Percentiles rank a stretch among this genome's conserved stretches.
phyloP scores from a whole-genome alignment of 2,797 vertebrate genomes.

The Onychomys leucogaster region DNA sequence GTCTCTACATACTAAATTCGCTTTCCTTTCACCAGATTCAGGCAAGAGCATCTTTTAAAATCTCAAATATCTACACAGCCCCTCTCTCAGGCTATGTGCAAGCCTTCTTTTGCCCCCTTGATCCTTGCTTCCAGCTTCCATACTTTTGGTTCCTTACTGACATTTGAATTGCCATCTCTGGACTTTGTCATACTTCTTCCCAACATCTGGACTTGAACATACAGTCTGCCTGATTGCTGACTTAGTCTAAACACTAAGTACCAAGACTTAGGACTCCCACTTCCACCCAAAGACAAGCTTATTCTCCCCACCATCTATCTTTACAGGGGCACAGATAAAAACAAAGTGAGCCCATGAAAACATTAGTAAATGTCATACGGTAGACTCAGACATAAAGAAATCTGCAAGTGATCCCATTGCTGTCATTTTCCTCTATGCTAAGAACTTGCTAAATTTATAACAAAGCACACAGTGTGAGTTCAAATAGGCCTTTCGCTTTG shows the following conservation, averaged over 20 bases:
- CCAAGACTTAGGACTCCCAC: not conserved
- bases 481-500: not conserved
- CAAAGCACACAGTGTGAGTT: not conserved
- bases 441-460: constrained; percentile 31
- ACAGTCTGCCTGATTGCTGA: not conserved
- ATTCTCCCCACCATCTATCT: not conserved
- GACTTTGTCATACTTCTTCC: not conserved
- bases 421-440: not conserved
- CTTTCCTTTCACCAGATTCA: not conserved
- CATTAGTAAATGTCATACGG: not conserved
- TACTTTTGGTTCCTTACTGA: not conserved
- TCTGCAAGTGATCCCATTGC: not conserved
- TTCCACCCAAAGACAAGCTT: not conserved
- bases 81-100: not conserved
- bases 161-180: not conserved
- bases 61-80: not conserved
- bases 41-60: not conserved
- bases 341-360: not conserved
- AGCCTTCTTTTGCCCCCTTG: not conserved
- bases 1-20: not conserved
- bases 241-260: not conserved
- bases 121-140: not conserved
- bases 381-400: not conserved
- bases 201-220: not conserved
- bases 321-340: not conserved